Evolutionary conservation across 2,797 vertebrate species (phyloP).

Genomic region (Agapornis canus): DNA sequence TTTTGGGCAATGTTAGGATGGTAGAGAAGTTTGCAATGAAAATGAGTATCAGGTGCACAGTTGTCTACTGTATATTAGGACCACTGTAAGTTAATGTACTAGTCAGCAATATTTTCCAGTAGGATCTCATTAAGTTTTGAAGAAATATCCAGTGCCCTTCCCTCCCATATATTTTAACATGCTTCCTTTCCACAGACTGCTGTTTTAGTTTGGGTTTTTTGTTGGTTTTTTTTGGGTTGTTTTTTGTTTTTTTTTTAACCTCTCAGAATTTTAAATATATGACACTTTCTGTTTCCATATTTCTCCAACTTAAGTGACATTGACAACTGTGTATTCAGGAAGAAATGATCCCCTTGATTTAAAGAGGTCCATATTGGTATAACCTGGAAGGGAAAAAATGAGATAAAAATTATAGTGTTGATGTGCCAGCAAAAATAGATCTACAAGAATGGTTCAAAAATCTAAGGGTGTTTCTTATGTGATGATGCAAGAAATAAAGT

Average conservation of each 20-base stretch:
- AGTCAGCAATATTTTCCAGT: neutral
- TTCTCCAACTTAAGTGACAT: neutral
- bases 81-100: neutral
- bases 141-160: neutral
- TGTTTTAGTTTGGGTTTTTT: neutral
- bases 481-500: neutral
- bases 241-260: neutral
- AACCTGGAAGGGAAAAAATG: neutral
- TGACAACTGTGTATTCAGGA: neutral
- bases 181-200: neutral
- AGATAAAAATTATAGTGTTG: neutral
- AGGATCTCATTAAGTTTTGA: neutral
- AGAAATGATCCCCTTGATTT: neutral
- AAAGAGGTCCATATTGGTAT: neutral
- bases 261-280: neutral
- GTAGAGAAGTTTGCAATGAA: neutral
- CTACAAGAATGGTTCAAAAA: neutral
- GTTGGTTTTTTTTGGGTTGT: neutral
- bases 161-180: neutral
- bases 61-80: neutral
- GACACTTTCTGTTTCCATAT: neutral
- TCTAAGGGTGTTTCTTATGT: neutral
- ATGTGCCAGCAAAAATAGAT: neutral
- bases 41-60: neutral
- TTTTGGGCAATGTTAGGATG: neutral